These are phyloP conservation scores for Propithecus coquereli DNA, from an alignment of 2,113 vertebrate species.

Conservation along the genomic window DNA sequence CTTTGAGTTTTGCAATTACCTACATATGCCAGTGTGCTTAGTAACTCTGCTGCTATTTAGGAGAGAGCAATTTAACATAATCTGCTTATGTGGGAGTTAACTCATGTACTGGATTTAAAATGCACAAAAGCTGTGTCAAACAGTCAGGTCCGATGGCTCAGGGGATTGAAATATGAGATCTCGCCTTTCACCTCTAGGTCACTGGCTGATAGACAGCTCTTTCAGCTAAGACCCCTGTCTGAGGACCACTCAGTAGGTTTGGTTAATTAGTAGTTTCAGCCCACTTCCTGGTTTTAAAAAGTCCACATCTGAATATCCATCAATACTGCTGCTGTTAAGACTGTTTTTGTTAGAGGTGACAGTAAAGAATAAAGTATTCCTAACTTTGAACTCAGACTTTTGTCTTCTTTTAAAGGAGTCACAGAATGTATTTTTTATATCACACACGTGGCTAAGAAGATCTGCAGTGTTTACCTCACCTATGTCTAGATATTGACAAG, in stretches of 20 bases:
- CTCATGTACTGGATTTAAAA: conserved; percentile 62
- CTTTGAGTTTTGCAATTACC: conserved; percentile 78
- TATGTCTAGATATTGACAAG: not conserved
- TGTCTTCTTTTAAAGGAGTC: not conserved
- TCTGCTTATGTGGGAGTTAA: conserved; percentile 61
- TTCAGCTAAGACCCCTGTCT: not conserved
- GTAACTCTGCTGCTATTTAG: conserved; percentile 72
- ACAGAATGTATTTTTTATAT: not conserved
- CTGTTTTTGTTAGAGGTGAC: not conserved
- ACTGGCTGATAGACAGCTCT: not conserved
- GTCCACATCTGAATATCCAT: not conserved
- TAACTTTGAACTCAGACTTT: conserved; percentile 1
- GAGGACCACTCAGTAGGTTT: not conserved
- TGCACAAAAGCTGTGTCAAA: conserved; percentile 37
- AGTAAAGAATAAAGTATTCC: not conserved
- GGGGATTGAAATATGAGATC: conserved; percentile 18
- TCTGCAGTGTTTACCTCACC: not conserved
- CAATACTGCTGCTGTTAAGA: not conserved
- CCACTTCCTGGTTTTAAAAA: not conserved
- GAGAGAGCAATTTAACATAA: conserved; percentile 69
- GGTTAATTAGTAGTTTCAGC: not conserved
- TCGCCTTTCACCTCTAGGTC: not conserved
- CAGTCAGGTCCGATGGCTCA: conserved; percentile 13
- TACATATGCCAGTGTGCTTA: conserved; percentile 73
- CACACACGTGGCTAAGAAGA: not conserved